Evolutionary conservation across 2,888 invertebrate genomes (phyloP), one percentile per base, ranked within the genome.

Genomic region (Diploptera punctata): DNA sequence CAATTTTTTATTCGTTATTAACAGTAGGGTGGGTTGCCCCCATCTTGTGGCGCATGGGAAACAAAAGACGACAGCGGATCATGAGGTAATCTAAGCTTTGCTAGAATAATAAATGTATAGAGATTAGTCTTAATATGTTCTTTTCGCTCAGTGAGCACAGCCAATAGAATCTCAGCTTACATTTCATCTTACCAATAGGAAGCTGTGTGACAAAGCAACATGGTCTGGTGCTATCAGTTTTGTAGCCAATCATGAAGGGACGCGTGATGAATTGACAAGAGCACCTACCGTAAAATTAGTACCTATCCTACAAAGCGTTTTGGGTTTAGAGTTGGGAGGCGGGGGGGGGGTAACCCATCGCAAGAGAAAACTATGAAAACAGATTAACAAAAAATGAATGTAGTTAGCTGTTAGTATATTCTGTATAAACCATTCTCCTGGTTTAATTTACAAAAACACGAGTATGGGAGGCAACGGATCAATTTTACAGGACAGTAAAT

Each of bases 271-370:
- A 79, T 78, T 78, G 78, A 79, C 78, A 77, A 77, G 76, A 75
- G 77, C 79, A 76, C 77, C 76, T 76, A 79, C 77, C 79, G 79
- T 77, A 79, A 79, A 79, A 79, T 79, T 79, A 79, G 78, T 78
- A 26, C 43, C 44, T 24, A 21, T 65, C 65, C 47, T 44, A 47
- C 44, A 65, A 65, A 47, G 65, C 44, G 65, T 21, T 65, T 43
- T 16, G 43, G 52, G 19, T 19, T 24, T 52, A 24, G 24, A 21
- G 33, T 7, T 33, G 33, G 33, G 33, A 7, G 5, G 33, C 10
- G 52, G 24, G 24, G 2, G 24, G 21, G 21, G 24, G 2, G 1
- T 19, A 52, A 52, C 24, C 7, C 7, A 52, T 0, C 13, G 57
- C 13, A n/a, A n/a, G 57, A 26, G 29, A 16, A n/a, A 33, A n/a